A percentile compares a stretch with the other conserved stretches of the same genome.
Conservation (phyloP, 2,797 vertebrate species). For the Amazona ochrocephala region DNA sequence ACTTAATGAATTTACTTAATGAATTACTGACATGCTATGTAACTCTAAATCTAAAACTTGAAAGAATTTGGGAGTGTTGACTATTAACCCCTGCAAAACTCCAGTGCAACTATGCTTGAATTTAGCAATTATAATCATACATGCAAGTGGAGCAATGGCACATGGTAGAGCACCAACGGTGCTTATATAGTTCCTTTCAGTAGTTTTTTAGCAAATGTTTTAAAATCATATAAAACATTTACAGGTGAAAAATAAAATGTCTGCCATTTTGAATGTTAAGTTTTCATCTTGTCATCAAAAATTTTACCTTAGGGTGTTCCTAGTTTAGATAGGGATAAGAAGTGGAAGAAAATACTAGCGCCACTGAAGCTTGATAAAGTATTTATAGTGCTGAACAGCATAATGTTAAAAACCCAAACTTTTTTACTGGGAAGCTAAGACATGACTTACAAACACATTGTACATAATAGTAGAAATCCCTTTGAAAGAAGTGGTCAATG, state of each 20-base stretch:
- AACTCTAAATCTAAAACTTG: not conserved
- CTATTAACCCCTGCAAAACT: not conserved
- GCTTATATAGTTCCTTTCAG: not conserved
- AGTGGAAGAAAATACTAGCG: not conserved
- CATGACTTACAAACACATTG: not conserved
- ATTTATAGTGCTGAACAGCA: not conserved
- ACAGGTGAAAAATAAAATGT: not conserved
- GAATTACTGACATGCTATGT: not conserved
- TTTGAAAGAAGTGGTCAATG: not conserved
- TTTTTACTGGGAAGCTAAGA: not conserved
- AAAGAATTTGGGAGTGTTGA: not conserved
- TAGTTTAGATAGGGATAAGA: not conserved
- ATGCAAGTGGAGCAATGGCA: not conserved
- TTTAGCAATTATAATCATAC: not conserved
- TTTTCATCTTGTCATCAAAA: not conserved
- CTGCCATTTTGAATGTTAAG: not conserved
- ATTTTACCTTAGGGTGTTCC: not conserved
- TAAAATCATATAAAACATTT: not conserved
- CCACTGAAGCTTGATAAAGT: not conserved
- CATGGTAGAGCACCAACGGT: not conserved
- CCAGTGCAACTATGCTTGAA: not conserved
- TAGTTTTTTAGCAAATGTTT: not conserved
- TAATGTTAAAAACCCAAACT: fast-evolving
- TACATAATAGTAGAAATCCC: not conserved
- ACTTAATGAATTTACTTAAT: not conserved